Base-by-base conservation (phyloP, 1,140 invertebrate genomes). In the Sitobion miscanthi region DNA sequence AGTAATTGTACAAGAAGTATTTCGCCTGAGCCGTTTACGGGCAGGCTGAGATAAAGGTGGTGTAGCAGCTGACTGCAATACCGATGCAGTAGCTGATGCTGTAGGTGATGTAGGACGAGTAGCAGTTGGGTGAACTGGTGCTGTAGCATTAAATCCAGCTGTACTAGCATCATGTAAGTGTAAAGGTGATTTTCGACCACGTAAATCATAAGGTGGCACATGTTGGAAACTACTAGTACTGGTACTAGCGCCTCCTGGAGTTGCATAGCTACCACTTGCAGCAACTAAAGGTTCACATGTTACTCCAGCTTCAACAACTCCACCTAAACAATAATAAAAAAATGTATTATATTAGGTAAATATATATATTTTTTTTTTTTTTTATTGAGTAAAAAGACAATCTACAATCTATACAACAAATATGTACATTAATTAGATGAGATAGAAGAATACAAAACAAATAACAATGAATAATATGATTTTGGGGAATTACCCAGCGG, bases 191-290 rank as follows among this genome's bases (percentile, higher is more conserved):
- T 98, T 98, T 94, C 97, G 96, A 21, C 91, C 91, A 94, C 98
- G 96, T 94, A 98, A 95, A 95, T 98, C 98, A 95, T 98, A 98
- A 0, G 98, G 98, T 91, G 97, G 97, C 94, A 98, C 97, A 95
- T 98, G 97, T 91, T 93, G 93, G 23, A 92, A 93, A 38, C 86
- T 94, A 38, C 86, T 94, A 52, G 94, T 86, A 87, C 90, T 90
- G 17, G 90, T 93, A 52, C 93, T 45, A 85, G 94, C 57, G 9
- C 94, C 94, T 54, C 90, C 89, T 52, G 95, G 95, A 93, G 95
- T 95, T 9, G 95, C 91, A 88, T 93, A 92, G 77, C 94, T 94
- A 57, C 94, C 94, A 94, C 94, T 94, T 91, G 94, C 94, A 90
- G 95, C 94, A 49, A 82, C 93, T 69, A 93, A 85, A 62, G 91